Conservation (phyloP, 2,888 invertebrate genomes). For the Nemurella pictetii region DNA sequence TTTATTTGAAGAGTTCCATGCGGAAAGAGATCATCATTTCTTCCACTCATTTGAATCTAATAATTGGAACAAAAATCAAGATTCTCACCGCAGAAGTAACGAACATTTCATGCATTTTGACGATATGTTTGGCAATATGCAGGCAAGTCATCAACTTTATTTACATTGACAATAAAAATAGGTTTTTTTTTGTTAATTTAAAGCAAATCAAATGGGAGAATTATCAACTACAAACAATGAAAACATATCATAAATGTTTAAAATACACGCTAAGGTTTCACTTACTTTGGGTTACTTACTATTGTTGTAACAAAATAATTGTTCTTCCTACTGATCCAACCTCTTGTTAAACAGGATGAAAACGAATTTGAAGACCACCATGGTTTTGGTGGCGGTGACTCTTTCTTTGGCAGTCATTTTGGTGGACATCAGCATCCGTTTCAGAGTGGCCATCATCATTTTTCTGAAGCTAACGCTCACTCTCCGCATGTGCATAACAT, state of each 20-base stretch:
- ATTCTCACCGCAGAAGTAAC: background rate
- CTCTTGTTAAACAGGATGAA: constrained; percentile 9
- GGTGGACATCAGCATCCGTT: constrained; percentile 21
- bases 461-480: too few species aligned
- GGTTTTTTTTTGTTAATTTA: too few species aligned
- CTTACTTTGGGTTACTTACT: too few species aligned
- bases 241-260: too few species aligned
- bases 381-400: constrained; percentile 40
- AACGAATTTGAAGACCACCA: constrained; percentile 32
- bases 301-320: too few species aligned
- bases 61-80: background rate
- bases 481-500: too few species aligned
- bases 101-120: constrained; percentile 41
- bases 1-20: constrained; percentile 42
- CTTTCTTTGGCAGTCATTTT: constrained; percentile 44
- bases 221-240: too few species aligned
- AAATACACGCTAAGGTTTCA: too few species aligned
- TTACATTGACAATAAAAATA: background rate
- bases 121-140: constrained; percentile 42
- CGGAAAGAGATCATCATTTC: constrained; percentile 35
- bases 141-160: constrained; percentile 35
- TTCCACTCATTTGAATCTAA: constrained; percentile 30
- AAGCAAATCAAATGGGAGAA: too few species aligned
- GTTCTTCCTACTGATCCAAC: background rate
- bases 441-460: background rate